Conservation (phyloP, 2,113 vertebrate genomes). For the Heptranchias perlo region DNA sequence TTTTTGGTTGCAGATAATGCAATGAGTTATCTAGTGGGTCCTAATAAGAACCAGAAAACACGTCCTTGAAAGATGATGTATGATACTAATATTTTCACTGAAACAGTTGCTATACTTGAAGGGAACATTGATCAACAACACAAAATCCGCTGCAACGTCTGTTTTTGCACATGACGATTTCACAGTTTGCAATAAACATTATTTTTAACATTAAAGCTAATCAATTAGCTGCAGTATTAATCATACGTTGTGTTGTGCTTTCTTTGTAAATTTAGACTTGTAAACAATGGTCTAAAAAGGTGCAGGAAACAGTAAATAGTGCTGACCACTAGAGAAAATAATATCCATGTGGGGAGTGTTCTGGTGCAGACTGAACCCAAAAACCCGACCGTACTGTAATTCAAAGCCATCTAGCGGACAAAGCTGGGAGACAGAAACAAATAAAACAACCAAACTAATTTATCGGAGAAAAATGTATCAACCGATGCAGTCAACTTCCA, state of each 20-base stretch:
- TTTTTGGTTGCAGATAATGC: background rate
- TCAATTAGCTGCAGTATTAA: no score
- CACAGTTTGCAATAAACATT: background rate
- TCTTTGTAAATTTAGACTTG: background rate
- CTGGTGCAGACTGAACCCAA: background rate
- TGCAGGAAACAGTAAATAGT: background rate
- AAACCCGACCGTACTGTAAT: background rate
- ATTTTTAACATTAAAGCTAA: background rate
- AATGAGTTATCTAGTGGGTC: background rate
- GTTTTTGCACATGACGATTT: background rate
- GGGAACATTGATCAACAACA: background rate
- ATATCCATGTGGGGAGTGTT: background rate
- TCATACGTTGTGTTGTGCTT: no score
- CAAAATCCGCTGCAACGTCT: background rate
- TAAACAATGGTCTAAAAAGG: background rate
- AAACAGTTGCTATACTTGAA: background rate
- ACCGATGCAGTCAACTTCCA: background rate
- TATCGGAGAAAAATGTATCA: background rate
- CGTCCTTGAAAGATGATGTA: background rate
- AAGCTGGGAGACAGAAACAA: background rate
- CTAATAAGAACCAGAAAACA: background rate
- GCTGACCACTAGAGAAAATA: background rate
- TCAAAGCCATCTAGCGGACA: constrained; percentile 27
- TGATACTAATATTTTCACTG: background rate
- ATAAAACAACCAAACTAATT: background rate